phyloP scores from a whole-genome alignment of 2,797 vertebrate species.

The Cichlasoma orientale region DNA sequence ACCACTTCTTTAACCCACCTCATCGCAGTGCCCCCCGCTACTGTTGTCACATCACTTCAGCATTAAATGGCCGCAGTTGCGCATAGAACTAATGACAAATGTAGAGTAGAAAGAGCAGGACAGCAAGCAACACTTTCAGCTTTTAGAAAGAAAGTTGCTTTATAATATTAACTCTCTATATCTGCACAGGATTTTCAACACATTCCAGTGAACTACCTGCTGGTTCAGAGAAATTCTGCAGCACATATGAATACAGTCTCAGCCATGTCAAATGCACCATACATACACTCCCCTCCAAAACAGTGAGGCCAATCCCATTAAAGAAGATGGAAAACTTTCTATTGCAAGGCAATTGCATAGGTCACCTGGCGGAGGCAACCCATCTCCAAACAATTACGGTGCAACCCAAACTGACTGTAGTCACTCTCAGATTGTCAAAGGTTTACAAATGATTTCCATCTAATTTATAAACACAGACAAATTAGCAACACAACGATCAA shows the following conservation, averaged over 20 bases:
- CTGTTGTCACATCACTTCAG: neutral
- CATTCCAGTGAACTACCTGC: neutral
- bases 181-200: neutral
- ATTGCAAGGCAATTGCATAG: no score
- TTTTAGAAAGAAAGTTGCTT: neutral
- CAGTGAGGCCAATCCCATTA: no score
- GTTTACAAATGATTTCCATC: no score
- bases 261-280: neutral
- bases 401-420: no score
- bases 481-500: no score
- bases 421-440: no score
- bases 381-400: no score
- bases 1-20: neutral
- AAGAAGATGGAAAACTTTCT: no score
- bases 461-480: no score
- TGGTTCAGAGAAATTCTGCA: neutral
- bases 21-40: neutral
- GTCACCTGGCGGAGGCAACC: no score
- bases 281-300: no score
- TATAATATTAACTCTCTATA: neutral
- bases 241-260: neutral
- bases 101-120: neutral
- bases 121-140: neutral
- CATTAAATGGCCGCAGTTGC: neutral
- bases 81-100: neutral